phyloP scores from a whole-genome alignment of 2,113 vertebrate genomes.

The Microtus richardsoni region DNA sequence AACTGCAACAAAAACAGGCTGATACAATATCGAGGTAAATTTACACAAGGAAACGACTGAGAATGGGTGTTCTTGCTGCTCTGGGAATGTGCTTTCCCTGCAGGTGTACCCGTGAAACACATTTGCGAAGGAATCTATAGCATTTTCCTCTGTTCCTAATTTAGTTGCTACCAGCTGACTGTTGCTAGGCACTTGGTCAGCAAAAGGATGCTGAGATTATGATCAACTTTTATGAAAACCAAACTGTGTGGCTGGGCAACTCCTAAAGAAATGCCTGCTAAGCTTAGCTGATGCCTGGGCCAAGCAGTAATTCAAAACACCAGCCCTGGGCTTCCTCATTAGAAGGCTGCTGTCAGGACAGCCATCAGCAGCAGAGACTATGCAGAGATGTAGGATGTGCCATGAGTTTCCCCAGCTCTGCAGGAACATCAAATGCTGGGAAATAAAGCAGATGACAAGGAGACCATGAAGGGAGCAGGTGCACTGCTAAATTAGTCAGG shows the following conservation, averaged over 20 bases:
- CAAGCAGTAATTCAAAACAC: background rate
- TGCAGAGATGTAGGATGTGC: accelerated
- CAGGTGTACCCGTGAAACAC: background rate
- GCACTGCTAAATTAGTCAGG: constrained; percentile 28
- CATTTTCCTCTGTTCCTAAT: background rate
- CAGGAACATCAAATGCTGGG: background rate
- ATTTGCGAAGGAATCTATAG: background rate
- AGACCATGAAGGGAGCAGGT: constrained; percentile 38
- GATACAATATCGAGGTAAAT: background rate
- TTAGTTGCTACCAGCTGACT: background rate
- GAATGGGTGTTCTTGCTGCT: background rate
- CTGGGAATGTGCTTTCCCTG: background rate
- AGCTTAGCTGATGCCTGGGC: background rate
- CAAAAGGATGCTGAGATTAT: background rate
- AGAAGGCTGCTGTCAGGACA: background rate
- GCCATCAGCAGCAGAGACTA: background rate
- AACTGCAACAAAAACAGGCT: background rate
- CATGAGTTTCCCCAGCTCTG: background rate
- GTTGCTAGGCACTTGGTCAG: background rate
- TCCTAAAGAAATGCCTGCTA: background rate
- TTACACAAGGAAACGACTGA: background rate
- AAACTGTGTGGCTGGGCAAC: background rate
- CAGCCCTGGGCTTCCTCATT: background rate
- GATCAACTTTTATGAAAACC: background rate
- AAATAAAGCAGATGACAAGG: background rate